Base-by-base conservation (phyloP, 1,140 invertebrate genomes). In the Metopolophium dirhodum region DNA sequence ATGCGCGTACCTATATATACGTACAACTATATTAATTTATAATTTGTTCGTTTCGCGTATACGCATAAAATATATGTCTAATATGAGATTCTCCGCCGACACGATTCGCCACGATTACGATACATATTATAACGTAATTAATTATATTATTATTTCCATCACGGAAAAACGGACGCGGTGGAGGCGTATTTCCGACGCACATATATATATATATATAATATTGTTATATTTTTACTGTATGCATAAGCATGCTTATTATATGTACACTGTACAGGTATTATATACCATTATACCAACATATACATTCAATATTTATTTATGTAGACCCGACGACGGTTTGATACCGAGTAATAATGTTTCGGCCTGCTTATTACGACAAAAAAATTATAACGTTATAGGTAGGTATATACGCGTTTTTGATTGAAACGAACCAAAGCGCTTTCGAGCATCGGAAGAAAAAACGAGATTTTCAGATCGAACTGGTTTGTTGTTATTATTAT, bases 341-440 rank as follows among this genome's bases (percentile, higher is more conserved):
- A 37, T 37, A 51, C 45, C 47, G 86, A 88, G 61, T 77, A 77
- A 88, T 88, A 51, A 51, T 51, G 49, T 22, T 88, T 88, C 47
- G 86, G 30, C 47, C 47, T 45, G 86, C n/a, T 88, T 87, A 87
- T 49, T 30, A 47, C 30, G 45, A 87, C 45, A 30, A 47, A 45
- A 41, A 77, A 47, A 87, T 49, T 18, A 87, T 37, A 87, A 49
- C 45, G 45, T 87, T 30, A 86, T 37, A 26, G 8, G 30, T n/a
- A 68, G 20, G 51, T 23, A 54, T 23, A 54, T 23, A 54, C 51
- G 35, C 22, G 45, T 30, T 87, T 87, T n/a, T 47, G 26, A 26
- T 26, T 30, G 35, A 47, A 87, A 30, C 45, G 30, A 45, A 41
- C 83, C 83, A 85, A 85, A 85, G 23, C 26, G 37, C 22, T 26